Evolutionary conservation across 2,888 invertebrate species (phyloP), one percentile per base, ranked within the genome.

Genomic region (Hetaerina titia): DNA sequence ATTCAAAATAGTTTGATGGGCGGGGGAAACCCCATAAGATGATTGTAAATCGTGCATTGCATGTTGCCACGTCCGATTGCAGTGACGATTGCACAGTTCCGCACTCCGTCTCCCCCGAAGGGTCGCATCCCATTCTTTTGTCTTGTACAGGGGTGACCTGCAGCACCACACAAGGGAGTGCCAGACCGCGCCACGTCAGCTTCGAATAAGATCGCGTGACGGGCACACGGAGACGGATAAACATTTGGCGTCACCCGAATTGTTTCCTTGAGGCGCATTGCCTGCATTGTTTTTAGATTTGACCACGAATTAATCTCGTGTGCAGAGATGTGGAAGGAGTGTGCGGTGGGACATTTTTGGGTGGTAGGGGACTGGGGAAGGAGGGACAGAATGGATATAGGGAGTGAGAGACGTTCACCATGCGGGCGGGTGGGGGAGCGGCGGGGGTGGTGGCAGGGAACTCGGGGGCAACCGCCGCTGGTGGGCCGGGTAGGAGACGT

Each of bases 231-330:
- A 60, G 63, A 64, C 60, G 90, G 17, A 60, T 22, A 25, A 13
- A 13, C 60, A 90, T 25, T 60, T 25, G 64, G 63, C 11, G 31
- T 81, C 81, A 15, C 81, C 81, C 9, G 15, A 90, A 90, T 31
- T 45, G 31, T 31, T 90, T 31, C 63, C 90, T 90, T 25, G 60
- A 64, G 90, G 90, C 90, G 90, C 81, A 13, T 63, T 22, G 22
- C 13, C 81, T 25, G 25, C 31, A 81, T 81, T 81, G 81, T 81
- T 81, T 31, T n/a, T 31, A 15, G 15, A 63, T 90, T 31, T 90
- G 63, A 58, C 63, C 90, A 45, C 90, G 63, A 60, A 90, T 90
- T 90, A 90, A 90, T 90, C 90, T 90, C 63, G 7, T 22, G 13
- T 25, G 25, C 25, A 31, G 60, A 31, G 81, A 31, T 11, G 45